Base-by-base conservation (phyloP, 2,797 vertebrate species). In the Thaleichthys pacificus region DNA sequence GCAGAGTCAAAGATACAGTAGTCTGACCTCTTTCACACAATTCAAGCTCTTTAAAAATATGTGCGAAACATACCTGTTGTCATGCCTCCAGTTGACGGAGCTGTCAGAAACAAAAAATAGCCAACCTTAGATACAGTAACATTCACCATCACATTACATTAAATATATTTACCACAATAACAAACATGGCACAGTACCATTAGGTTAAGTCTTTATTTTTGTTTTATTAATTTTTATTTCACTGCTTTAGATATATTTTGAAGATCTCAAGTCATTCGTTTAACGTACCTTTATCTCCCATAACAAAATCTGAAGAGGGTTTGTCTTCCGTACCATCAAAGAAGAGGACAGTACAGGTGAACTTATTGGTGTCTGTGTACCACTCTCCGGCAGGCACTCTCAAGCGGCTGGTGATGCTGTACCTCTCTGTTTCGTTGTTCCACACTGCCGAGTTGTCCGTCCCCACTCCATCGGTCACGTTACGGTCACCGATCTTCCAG, bases 331-430 rank as follows among this genome's bases (percentile, higher is more conserved):
- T 6, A 0, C 71, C 73, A 60, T 89, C 0, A 1, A 0, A 88
- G 84, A 89, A 93, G 0, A 0, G 1, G 32, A 90, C 73, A 0
- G 0, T 1, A 61, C 93, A 94, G 0, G 0, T 38, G 69, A 90
- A 90, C 0, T 0, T 0, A 0, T 1, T 66, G 0, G 0, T 0
- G 0, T 1, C 0, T 0, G 12, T 65, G 35, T 0, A 21, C 91
- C 92, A 94, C 0, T 2, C 0, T 0, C 21, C 1, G 1, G 26
- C 49, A 0, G 0, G 0, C 56, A 93, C 76, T 69, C 70, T 89
- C 74, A 93, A 61, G 70, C 91, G 82, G 86, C 92, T 93, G 84
- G 79, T 91, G 76, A 93, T 90, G 1, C 0, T 69, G 76, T 88
- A 93, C 2, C 0, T 0, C 0, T 0, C 0, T 0, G 9, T 5